Base-by-base conservation (phyloP, 1,140 invertebrate species). In the Tetramorium alpestre region DNA sequence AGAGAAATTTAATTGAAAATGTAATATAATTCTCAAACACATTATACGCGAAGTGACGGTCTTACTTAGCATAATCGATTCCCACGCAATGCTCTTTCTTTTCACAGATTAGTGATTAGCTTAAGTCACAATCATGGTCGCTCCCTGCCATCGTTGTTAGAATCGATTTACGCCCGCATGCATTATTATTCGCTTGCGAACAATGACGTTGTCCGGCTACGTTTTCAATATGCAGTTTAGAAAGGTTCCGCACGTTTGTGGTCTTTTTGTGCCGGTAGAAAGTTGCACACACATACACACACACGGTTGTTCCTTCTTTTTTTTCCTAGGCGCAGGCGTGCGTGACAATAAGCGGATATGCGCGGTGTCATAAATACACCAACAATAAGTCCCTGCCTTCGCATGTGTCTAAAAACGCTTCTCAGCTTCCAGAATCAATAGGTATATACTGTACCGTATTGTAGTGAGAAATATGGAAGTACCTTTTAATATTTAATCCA, bases 141-240 rank as follows among this genome's bases (percentile, higher is more conserved):
- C 8, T 1, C 28, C 33, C 6, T 28, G 44, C 5, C 8, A 41
- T 44, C 38, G n/a, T 47, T 8, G 25, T 73, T 47, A 33, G 41
- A 60, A 84, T 84, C 41, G 69, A 84, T 84, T 75, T 49, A 73
- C 54, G 69, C 54, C 54, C 41, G 69, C 18, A 62, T 25, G 33
- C 64, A 75, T 84, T 60, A 75, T 84, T 73, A 84, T 62, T 62
- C 69, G 41, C 54, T 16, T 22, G 13, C 54, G 8, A 73, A 84
- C 69, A 84, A 75, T 84, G 80, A 75, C 33, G 22, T 82, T 58
- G 51, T 47, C 51, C 25, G 13, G 69, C 54, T 22, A 33, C 22
- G 41, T 85, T 86, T 86, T 80, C 85, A 81, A 80, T 80, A 69
- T 69, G 85, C 75, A 80, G 38, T 81, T 86, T 86, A 81, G 76